Conservation (phyloP, 1,140 invertebrate species). For the Platorchestia sp. region DNA sequence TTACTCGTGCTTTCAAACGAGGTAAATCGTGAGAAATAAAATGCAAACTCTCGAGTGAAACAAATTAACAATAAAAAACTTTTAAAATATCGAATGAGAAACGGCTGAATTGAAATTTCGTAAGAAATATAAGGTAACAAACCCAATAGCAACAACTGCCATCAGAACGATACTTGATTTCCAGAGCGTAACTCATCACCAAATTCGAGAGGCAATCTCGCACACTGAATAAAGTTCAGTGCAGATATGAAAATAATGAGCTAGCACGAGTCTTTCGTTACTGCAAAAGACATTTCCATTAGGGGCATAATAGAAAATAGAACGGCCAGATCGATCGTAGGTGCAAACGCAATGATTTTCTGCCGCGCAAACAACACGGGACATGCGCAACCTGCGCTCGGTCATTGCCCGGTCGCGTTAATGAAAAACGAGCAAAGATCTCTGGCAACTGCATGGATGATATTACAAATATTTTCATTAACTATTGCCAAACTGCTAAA, state of each 20-base stretch:
- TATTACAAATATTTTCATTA: neutral
- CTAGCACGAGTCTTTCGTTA: neutral
- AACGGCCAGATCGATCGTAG: neutral
- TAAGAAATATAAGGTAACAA: too few species aligned
- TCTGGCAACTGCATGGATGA: neutral
- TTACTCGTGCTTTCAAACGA: too few species aligned
- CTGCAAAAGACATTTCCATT: neutral
- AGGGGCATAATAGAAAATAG: neutral
- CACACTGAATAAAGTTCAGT: neutral
- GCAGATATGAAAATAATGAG: neutral
- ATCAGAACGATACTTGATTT: too few species aligned
- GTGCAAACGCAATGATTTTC: neutral
- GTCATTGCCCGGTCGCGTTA: neutral
- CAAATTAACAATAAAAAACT: too few species aligned
- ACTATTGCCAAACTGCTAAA: neutral
- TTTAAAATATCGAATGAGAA: too few species aligned
- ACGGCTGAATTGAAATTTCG: too few species aligned
- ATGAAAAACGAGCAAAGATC: neutral
- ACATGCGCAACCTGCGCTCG: too few species aligned
- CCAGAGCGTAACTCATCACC: neutral
- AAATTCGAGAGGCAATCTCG: neutral
- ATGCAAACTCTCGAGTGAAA: too few species aligned
- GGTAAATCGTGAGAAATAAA: too few species aligned
- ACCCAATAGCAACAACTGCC: too few species aligned
- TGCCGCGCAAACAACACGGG: neutral